Conservation (phyloP, 2,797 vertebrate genomes). For the Rhinogobio ventralis region DNA sequence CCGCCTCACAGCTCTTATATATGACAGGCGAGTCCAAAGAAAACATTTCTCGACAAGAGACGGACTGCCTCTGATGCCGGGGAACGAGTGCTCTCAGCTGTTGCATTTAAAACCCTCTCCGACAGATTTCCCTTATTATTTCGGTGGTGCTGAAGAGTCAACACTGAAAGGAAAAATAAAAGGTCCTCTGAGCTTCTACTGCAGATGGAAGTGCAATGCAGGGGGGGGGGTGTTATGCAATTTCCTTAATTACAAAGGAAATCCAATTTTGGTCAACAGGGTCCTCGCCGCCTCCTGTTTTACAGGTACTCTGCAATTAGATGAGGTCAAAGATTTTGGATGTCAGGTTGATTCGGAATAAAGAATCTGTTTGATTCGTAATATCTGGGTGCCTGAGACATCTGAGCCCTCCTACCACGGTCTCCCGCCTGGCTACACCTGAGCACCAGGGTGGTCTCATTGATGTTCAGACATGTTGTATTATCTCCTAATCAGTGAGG, state of each 20-base stretch:
- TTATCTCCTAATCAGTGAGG: constrained; percentile 37
- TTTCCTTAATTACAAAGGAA: constrained; percentile 49
- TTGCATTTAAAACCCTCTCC: constrained; percentile 36
- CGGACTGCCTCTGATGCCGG: constrained; percentile 53
- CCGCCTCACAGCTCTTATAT: constrained; percentile 11
- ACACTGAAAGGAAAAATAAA: constrained; percentile 36
- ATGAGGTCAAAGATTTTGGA: constrained; percentile 37
- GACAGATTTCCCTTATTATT: constrained; percentile 54
- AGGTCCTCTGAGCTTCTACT: constrained; percentile 39
- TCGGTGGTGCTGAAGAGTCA: constrained; percentile 29
- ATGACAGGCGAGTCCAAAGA: constrained; percentile 54
- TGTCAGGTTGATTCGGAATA: constrained; percentile 37
- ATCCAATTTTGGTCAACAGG: constrained; percentile 13
- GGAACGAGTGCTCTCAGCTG: constrained; percentile 48
- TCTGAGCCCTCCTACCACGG: constrained; percentile 39
- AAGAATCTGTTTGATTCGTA: constrained; percentile 31
- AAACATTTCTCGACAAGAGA: constrained; percentile 61
- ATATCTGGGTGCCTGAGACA: constrained; percentile 39
- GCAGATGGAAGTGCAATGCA: constrained; percentile 12
- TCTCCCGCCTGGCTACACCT: constrained; percentile 17
- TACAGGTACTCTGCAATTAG: constrained; percentile 50
- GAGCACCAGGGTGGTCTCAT: constrained; percentile 44
- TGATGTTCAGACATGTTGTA: constrained; percentile 42
- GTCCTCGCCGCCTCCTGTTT: constrained; percentile 26
- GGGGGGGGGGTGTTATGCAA: not conserved